Base-by-base conservation (phyloP, 2,797 vertebrate genomes). In the Lagocephalus sceleratus region DNA sequence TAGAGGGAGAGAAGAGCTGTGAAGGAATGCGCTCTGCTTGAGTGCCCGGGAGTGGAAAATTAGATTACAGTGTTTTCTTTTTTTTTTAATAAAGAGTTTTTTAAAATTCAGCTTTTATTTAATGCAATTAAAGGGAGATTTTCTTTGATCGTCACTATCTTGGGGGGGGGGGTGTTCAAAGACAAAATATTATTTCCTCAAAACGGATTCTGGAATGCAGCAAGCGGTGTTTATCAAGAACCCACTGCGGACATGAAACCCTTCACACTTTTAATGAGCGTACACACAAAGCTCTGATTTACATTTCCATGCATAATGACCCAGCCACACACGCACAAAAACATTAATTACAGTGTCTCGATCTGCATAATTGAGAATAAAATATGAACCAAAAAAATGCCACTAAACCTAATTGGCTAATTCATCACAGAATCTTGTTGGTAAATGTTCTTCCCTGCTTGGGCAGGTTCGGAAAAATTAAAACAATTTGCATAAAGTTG, bases 301-400 rank as follows among this genome's bases (percentile, higher is more conserved):
- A 67, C 63, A 84, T 86, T 81, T 85, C 73, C 74, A 85, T 76
- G 75, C 81, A 80, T 83, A 86, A 86, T 85, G 76, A 82, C 53
- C 61, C 23, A 49, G 62, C 52, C 63, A 58, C 50, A 60, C 46
- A 60, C 60, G 60, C 55, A 66, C 68, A 80, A 69, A 75, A 66
- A 23, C 78, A 88, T 86, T 86, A 86, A 90, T 88, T 88, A 90
- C 74, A 71, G 53, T 39, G 76, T 74, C 66, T 65, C 70, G 70
- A 86, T 87, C 75, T 82, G 76, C 87, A 86, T 87, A 85, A 88
- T 85, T 85, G 71, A 78, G 73, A 79, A 71, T 83, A 85, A 87
- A 89, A 85, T 85, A 85, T 87, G 75, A 85, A 78, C 65, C 21
- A 73, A 72, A 79, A 54, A 81, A 85, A 82, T 78, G 84, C 69